These are phyloP conservation scores for Myiotriccus ornatus DNA, from an alignment of 2,797 vertebrate species.

Conservation along the genomic window DNA sequence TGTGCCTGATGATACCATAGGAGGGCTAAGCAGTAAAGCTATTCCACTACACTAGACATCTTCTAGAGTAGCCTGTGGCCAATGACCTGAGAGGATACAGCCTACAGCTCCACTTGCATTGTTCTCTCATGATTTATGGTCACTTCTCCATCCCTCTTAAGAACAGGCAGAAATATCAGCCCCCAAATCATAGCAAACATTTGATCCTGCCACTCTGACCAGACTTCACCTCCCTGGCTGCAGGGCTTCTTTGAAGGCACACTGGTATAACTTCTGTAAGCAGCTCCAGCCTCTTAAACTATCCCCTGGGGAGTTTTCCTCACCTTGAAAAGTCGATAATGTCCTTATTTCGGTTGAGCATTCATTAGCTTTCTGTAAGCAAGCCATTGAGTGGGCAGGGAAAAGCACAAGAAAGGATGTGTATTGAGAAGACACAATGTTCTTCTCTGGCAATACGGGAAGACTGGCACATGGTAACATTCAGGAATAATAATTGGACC, in stretches of 20 bases:
- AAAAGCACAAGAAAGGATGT: background rate
- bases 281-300: background rate
- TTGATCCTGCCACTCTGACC: background rate
- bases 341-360: background rate
- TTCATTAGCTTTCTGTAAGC: background rate
- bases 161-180: background rate
- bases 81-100: background rate
- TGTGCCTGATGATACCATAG: background rate
- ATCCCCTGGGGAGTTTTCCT: background rate
- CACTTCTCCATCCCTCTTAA: background rate
- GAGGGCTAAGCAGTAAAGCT: background rate
- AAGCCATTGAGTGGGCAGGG: background rate
- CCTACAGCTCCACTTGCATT: background rate
- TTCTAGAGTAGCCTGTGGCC: background rate
- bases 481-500: background rate
- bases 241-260: background rate
- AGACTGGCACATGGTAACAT: background rate
- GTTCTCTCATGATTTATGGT: background rate
- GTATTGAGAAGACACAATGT: background rate
- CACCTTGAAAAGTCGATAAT: background rate
- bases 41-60: background rate
- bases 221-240: background rate
- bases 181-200: background rate
- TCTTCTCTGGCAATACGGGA: background rate
- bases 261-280: background rate